Conservation (phyloP, 2,113 vertebrate species). For the Procapra przewalskii region DNA sequence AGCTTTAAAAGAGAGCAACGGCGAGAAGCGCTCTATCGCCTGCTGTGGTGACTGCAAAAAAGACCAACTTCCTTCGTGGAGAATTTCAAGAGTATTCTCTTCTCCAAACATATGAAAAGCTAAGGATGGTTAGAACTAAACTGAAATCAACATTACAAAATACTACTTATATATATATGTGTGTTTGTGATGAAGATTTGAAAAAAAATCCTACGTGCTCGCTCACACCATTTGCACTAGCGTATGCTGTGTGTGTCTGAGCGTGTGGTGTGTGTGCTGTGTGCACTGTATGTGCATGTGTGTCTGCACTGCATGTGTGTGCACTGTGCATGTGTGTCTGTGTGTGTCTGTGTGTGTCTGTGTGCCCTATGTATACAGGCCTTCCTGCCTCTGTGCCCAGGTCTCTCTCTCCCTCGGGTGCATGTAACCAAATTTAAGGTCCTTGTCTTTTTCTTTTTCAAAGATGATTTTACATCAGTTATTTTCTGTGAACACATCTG, state of each 20-base stretch:
- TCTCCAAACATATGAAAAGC: neutral
- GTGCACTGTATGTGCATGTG: neutral
- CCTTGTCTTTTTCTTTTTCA: slow-evolving; percentile 37
- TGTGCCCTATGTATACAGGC: neutral
- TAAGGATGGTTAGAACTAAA: neutral
- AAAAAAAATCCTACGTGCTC: neutral
- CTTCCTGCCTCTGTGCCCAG: neutral
- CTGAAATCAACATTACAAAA: neutral
- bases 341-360: neutral
- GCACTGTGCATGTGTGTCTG: too few relatives aligned
- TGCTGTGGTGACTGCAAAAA: neutral
- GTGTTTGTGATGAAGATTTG: neutral
- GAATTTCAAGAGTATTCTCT: slow-evolving; percentile 4
- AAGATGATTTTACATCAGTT: slow-evolving; percentile 63
- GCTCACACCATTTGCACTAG: neutral
- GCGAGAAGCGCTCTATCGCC: neutral
- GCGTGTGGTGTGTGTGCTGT: neutral
- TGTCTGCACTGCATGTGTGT: too few relatives aligned
- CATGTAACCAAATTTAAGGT: slow-evolving; percentile 13
- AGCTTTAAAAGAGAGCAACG: neutral
- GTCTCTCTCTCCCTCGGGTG: neutral
- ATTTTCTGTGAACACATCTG: slow-evolving; percentile 66
- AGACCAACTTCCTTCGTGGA: neutral
- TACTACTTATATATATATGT: neutral
- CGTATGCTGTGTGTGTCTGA: neutral